Evolutionary conservation across 1,140 invertebrate species (phyloP), one percentile per base, ranked within the genome.

Genomic region (Archegozetes longisetosus): DNA sequence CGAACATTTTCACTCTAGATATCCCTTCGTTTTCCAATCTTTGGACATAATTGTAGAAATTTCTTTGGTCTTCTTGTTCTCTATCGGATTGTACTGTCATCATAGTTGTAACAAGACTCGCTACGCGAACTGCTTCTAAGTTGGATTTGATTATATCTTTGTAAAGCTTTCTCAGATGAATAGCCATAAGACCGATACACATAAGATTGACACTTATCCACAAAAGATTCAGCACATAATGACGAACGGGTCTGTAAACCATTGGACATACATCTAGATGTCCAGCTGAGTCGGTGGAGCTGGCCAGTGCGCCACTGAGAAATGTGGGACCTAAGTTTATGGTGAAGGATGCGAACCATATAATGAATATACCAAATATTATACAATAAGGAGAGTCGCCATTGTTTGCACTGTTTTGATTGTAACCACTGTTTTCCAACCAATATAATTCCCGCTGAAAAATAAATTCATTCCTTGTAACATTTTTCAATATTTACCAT

Each of bases 271-370:
- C 84, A 0, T 86, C 86, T 0, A 84, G 79, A 61, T 83, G 79
- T 62, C 84, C 67, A 17, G 32, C 17, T 40, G 32, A 9, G 32
- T 40, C 32, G 27, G 60, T 56, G 56, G 55, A 64, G 66, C 85
- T 86, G n/a, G 84, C 84, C 50, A 89, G 72, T 12, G 86, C 85
- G 2, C 86, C 86, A 58, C 83, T 85, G 63, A 89, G 74, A 73
- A 93, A 90, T 3, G 88, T 91, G 2, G 88, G 87, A 3, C 88
- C 88, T 62, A 93, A 77, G 73, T 93, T 90, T 68, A 92, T 87
- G 12, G 88, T 88, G 66, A 91, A 68, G 58, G 72, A 74, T 14
- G 73, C 73, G 72, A 90, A 89, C 88, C 88, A 91, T 67, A 90
- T 90, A 82, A 91, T 91, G 72, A 87, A 87, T 26, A 87, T 84